Conservation (phyloP, 2,797 vertebrate species). For the Triplophysa bombifrons region DNA sequence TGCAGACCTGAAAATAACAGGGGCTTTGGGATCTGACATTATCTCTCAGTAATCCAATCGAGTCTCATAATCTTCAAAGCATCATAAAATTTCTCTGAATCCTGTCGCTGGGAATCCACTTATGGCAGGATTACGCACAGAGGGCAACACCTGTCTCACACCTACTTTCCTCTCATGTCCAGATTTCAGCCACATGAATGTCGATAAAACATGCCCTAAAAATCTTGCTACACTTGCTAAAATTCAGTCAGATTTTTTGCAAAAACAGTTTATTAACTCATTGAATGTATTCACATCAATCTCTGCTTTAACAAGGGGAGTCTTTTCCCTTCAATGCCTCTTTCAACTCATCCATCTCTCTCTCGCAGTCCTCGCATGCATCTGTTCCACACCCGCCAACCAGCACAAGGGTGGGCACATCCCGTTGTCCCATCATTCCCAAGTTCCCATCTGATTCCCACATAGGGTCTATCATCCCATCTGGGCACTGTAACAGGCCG, state of each 20-base stretch:
- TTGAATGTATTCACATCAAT: not conserved
- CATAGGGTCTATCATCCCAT: constrained; percentile 72
- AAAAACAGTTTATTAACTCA: too few species aligned
- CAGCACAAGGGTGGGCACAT: constrained; percentile 74
- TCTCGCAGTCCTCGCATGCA: constrained; percentile 80
- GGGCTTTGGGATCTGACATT: constrained; percentile 23
- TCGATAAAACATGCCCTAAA: not conserved
- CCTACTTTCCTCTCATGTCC: not conserved
- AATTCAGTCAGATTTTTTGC: too few species aligned
- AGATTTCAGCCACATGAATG: constrained; percentile 8
- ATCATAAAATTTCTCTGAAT: constrained; percentile 26
- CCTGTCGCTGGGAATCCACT: constrained; percentile 30
- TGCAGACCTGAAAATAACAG: constrained; percentile 13
- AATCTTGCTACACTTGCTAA: too few species aligned
- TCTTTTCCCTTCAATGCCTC: constrained; percentile 66
- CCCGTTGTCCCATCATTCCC: constrained; percentile 68
- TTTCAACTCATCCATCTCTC: constrained; percentile 79
- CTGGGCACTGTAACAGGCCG: constrained; percentile 75
- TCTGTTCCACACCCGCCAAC: constrained; percentile 75
- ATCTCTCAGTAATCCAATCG: constrained; percentile 50
- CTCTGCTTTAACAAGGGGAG: constrained; percentile 70
- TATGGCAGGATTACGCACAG: constrained; percentile 7
- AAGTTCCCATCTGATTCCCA: constrained; percentile 70
- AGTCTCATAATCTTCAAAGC: not conserved
- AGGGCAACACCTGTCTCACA: constrained; percentile 1